Percentiles rank a stretch among this genome's conserved stretches.
These are phyloP conservation scores for Caprella mutica DNA, from an alignment of 2,888 invertebrate species.

Conservation along the genomic window DNA sequence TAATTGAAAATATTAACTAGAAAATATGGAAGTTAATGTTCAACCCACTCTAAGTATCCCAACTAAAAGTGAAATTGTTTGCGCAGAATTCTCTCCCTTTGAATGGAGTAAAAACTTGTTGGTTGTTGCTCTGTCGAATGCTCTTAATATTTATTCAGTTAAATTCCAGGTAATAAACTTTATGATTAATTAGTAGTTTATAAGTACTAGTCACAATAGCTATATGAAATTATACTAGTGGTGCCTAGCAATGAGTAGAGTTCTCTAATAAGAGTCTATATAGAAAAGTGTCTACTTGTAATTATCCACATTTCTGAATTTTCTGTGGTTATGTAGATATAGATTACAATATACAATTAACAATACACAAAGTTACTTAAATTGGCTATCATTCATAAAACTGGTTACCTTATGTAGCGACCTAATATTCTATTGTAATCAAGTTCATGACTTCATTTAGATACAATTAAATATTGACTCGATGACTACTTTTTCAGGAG, in stretches of 20 bases:
- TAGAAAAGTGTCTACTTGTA: no score
- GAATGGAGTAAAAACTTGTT: conserved; percentile 28
- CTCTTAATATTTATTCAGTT: conserved; percentile 24
- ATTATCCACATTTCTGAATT: no score
- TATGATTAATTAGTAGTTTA: no score
- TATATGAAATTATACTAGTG: neutral
- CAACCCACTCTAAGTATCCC: conserved; percentile 16
- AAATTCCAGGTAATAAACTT: conserved; percentile 17
- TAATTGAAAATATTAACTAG: no score
- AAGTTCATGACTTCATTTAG: no score
- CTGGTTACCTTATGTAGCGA: no score
- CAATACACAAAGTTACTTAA: neutral
- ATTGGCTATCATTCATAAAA: neutral
- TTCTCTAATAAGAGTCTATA: neutral
- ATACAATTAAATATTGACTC: no score
- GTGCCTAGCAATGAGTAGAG: neutral
- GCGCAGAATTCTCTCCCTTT: conserved; percentile 30
- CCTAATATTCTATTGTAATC: no score
- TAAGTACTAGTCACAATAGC: no score
- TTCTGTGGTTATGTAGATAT: no score
- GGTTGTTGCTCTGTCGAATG: conserved; percentile 25
- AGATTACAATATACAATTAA: neutral
- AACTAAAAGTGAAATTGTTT: conserved; percentile 19
- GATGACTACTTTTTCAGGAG: conserved; percentile 11
- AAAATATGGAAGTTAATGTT: conserved; percentile 24